Conservation (phyloP, 2,797 vertebrate species). For the Siniperca undulata region DNA sequence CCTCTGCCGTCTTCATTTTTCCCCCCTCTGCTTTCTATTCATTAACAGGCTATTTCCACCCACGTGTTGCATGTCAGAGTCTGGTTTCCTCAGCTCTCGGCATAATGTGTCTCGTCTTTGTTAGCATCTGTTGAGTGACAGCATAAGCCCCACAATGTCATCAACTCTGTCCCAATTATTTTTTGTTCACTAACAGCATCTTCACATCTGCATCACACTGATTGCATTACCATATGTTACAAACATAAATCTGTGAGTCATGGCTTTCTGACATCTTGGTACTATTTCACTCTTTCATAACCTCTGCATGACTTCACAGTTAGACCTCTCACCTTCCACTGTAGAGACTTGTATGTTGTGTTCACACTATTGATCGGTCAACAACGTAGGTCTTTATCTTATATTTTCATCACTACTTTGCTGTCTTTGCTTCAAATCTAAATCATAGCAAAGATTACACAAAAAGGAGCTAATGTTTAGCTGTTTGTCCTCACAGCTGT, state of each 20-base stretch:
- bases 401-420: neutral
- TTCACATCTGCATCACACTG: conserved; percentile 54
- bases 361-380: conserved; percentile 37
- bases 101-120: conserved; percentile 70
- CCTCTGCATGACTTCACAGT: conserved; percentile 38
- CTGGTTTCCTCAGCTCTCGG: conserved; percentile 66
- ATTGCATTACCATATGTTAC: conserved; percentile 45
- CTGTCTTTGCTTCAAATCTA: conserved; percentile 32
- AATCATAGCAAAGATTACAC: conserved; percentile 8
- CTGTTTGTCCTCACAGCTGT: conserved; percentile 16
- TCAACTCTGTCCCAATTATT: conserved; percentile 72
- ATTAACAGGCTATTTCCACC: conserved; percentile 84
- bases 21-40: conserved; percentile 74
- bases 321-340: conserved; percentile 42
- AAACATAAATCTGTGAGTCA: conserved; percentile 19
- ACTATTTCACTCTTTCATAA: conserved; percentile 24
- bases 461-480: conserved; percentile 3
- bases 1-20: conserved; percentile 61
- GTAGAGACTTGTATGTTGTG: conserved; percentile 12
- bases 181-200: conserved; percentile 54
- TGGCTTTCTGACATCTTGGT: conserved; percentile 16
- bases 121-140: conserved; percentile 77
- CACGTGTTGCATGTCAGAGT: conserved; percentile 67
- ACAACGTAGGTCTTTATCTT: neutral
- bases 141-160: conserved; percentile 69